Evolutionary conservation across 2,888 invertebrate species (phyloP).

Genomic region (Caenorhabditis sulstoni): DNA sequence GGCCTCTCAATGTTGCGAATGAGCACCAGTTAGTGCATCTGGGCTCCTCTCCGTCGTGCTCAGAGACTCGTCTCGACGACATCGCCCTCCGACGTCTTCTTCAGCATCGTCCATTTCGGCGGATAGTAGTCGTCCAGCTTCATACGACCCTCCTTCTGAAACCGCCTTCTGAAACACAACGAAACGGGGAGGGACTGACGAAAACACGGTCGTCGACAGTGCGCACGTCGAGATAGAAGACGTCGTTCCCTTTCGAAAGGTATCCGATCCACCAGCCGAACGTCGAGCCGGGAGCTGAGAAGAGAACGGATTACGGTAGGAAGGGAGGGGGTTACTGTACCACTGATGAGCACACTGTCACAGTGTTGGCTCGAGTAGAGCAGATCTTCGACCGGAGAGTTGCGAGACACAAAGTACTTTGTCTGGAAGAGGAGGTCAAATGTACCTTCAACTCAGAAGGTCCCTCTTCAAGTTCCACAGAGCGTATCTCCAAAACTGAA

Average conservation of each 20-base stretch:
- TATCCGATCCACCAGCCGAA: constrained; percentile 38
- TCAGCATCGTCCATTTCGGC: constrained; percentile 17
- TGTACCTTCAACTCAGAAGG: not conserved
- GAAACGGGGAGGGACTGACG: not conserved
- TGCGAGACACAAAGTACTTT: constrained; percentile 9
- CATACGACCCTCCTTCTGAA: constrained; percentile 15
- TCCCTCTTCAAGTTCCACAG: no score
- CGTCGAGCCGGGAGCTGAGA: constrained; percentile 14
- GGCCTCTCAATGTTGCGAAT: no score
- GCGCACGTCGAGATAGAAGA: constrained; percentile 17
- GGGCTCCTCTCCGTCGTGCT: not conserved
- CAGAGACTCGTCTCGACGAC: not conserved
- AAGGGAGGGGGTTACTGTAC: not conserved
- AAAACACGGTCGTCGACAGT: constrained; percentile 5
- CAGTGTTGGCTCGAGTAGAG: constrained; percentile 19
- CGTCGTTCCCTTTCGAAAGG: constrained; percentile 18
- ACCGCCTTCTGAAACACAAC: not conserved
- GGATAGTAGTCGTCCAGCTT: constrained; percentile 10
- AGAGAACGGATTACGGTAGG: not conserved
- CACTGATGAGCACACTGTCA: constrained; percentile 20
- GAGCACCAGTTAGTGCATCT: no score
- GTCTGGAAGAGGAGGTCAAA: not conserved
- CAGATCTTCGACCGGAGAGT: constrained; percentile 12
- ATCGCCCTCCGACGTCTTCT: not conserved
- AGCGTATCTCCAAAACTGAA: no score